Conservation (phyloP, 2,888 invertebrate genomes). For the Argyra leucocephala region DNA sequence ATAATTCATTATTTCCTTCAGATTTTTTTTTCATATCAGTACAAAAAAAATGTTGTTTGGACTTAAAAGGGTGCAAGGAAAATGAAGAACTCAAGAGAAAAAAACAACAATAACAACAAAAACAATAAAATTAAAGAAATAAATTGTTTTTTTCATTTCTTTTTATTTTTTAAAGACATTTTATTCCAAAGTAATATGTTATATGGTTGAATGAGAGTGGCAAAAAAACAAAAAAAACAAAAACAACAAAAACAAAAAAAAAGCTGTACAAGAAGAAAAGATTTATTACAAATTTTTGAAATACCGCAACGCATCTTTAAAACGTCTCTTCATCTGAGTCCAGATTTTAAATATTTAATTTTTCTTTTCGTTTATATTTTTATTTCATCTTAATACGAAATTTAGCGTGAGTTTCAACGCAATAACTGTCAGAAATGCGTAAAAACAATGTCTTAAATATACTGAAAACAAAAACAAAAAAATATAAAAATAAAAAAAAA, state of each 20-base stretch:
- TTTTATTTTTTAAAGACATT: too few relatives aligned
- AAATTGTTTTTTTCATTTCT: too few relatives aligned
- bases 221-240: neutral
- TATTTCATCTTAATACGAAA: neutral
- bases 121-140: too few relatives aligned
- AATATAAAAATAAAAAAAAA: too few relatives aligned
- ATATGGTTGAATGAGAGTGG: neutral
- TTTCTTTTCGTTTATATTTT: neutral
- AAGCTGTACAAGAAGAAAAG: constrained; percentile 18
- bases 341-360: neutral
- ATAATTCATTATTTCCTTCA: too few relatives aligned
- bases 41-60: too few relatives aligned
- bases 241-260: neutral
- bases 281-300: constrained; percentile 27
- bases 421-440: constrained; percentile 3
- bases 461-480: too few relatives aligned
- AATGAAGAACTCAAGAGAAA: neutral
- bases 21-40: too few relatives aligned
- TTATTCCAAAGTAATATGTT: neutral
- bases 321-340: neutral
- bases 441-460: neutral
- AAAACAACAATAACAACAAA: too few relatives aligned
- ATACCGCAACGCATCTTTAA: constrained; percentile 18
- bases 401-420: constrained; percentile 4
- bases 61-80: neutral